Conservation (phyloP, 2,888 invertebrate genomes). For the Oscheius onirici region DNA sequence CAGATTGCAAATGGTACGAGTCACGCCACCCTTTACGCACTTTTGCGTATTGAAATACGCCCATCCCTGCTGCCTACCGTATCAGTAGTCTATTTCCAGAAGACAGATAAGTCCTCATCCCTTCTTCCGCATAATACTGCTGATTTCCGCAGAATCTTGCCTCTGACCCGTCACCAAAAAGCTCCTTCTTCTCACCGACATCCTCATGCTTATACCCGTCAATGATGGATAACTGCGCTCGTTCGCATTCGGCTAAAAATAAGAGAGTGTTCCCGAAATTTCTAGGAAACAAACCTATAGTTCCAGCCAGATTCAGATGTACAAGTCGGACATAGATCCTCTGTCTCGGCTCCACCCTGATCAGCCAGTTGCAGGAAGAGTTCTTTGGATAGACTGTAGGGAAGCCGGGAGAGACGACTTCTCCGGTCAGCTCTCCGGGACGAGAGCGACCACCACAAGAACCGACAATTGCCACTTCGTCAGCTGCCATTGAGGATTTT, state of each 20-base stretch:
- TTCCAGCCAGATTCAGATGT: slow-evolving; percentile 72
- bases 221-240: slow-evolving; percentile 72
- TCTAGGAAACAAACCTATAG: slow-evolving; percentile 49
- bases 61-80: slow-evolving; percentile 39
- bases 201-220: slow-evolving; percentile 72
- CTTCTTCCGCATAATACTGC: slow-evolving; percentile 73
- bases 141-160: slow-evolving; percentile 73
- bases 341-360: slow-evolving; percentile 72
- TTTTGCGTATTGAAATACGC: too few species aligned
- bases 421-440: slow-evolving; percentile 62
- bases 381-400: slow-evolving; percentile 72
- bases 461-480: not conserved
- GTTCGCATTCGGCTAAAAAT: slow-evolving; percentile 71
- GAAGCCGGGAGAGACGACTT: slow-evolving; percentile 73
- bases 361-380: slow-evolving; percentile 74
- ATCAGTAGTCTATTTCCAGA: slow-evolving; percentile 72
- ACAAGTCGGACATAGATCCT: slow-evolving; percentile 73
- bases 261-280: not conserved
- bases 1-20: too few species aligned
- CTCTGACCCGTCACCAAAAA: slow-evolving; percentile 34
- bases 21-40: too few species aligned
- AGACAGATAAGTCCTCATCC: slow-evolving; percentile 72
- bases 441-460: slow-evolving; percentile 45
- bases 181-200: slow-evolving; percentile 28
- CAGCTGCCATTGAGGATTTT: slow-evolving; percentile 33